A percentile compares a stretch with the other conserved stretches of the same genome.
Evolutionary conservation across 2,797 vertebrate species (phyloP).

Genomic region (Micromesistius poutassou): DNA sequence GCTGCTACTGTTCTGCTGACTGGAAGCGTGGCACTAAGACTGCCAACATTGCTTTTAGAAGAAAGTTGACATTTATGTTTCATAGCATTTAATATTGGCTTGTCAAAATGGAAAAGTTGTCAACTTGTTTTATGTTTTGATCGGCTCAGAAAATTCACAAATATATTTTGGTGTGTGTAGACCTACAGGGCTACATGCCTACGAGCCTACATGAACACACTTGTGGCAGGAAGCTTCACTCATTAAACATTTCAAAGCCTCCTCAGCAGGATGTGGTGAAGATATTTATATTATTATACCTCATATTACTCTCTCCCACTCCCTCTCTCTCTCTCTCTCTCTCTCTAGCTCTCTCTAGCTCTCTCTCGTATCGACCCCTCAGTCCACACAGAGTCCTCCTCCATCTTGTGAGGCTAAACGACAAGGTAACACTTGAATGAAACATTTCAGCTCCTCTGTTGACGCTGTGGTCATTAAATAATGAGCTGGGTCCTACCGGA

Average conservation of each 20-base stretch:
- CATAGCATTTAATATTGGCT: not conserved
- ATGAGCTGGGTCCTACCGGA: constrained; percentile 24
- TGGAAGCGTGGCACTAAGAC: not conserved
- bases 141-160: not conserved
- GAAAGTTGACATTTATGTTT: not conserved
- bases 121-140: not conserved
- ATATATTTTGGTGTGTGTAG: no score
- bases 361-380: constrained; percentile 16
- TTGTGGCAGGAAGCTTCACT: no score
- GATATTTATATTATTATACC: no score
- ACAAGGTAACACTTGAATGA: constrained; percentile 51
- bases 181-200: no score
- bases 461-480: constrained; percentile 28
- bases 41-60: not conserved
- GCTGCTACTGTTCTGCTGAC: not conserved
- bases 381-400: constrained; percentile 31
- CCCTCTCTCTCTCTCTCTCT: not conserved
- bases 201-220: no score
- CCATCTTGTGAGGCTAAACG: constrained; percentile 46
- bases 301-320: not conserved
- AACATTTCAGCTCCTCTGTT: constrained; percentile 18
- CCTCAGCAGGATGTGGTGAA: no score
- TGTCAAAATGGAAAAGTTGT: not conserved
- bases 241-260: no score
- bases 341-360: not conserved